A percentile compares a stretch with the other conserved stretches of the same genome.
These are phyloP conservation scores for Hanleya hanleyi DNA, from an alignment of 2,888 invertebrate species.

Conservation along the genomic window DNA sequence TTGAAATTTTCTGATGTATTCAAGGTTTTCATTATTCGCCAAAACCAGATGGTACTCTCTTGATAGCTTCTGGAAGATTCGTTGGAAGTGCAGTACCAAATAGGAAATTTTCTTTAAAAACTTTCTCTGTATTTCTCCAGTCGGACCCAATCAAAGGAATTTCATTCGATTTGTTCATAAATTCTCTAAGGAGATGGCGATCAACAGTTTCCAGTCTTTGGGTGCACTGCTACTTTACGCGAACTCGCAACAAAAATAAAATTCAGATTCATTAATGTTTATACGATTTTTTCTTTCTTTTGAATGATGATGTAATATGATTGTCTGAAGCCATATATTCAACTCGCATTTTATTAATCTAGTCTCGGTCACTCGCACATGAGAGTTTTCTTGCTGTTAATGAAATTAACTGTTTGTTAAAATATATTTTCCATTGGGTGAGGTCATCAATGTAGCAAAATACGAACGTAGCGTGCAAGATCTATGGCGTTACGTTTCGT, in stretches of 20 bases:
- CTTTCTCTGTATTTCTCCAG: slow-evolving; percentile 16
- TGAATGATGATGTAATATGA: not conserved
- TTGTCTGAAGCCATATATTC: not conserved
- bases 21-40: not conserved
- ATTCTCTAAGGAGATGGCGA: not conserved
- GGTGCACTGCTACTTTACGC: not conserved
- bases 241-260: not conserved
- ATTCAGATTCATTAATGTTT: not conserved
- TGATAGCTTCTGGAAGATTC: not conserved
- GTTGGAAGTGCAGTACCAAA: slow-evolving; percentile 7
- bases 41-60: slow-evolving; percentile 17
- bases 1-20: too few relatives aligned
- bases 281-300: not conserved
- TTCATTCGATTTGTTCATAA: not conserved
- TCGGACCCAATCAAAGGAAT: slow-evolving; percentile 11
- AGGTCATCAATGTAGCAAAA: too few relatives aligned
- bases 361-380: not conserved
- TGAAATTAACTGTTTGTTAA: not conserved
- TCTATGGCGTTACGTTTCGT: too few relatives aligned
- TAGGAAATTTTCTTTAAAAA: slow-evolving; percentile 8
- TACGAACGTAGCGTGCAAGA: too few relatives aligned
- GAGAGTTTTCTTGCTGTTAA: not conserved
- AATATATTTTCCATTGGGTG: not conserved
- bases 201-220: not conserved
- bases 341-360: not conserved